Evolutionary conservation across 2,113 vertebrate species (phyloP).

Genomic region (Calidris pygmaea): DNA sequence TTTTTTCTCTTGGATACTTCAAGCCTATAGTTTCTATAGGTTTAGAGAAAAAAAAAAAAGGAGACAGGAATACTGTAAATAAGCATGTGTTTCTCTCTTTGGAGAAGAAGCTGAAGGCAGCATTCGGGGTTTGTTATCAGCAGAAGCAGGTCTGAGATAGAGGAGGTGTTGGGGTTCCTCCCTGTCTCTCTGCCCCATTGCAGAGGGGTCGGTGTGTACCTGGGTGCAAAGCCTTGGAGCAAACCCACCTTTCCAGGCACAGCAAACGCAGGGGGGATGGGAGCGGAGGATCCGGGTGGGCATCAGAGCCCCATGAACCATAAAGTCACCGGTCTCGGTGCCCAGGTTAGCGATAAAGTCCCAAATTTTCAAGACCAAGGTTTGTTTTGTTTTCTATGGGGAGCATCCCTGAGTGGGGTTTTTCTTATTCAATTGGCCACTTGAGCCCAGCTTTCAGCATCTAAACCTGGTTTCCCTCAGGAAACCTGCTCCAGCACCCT

Average conservation of each 20-base stretch:
- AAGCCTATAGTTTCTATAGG: background rate
- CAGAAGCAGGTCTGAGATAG: background rate
- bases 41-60: background rate
- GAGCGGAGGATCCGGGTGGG: background rate
- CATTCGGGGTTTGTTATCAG: background rate
- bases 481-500: background rate
- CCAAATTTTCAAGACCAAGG: background rate
- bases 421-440: background rate
- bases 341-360: background rate
- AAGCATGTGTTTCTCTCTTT: background rate
- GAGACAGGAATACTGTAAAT: background rate
- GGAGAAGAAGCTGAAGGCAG: background rate
- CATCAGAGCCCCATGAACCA: background rate
- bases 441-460: background rate
- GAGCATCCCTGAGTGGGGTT: background rate
- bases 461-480: background rate
- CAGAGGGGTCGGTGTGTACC: background rate
- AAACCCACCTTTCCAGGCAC: background rate
- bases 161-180: background rate
- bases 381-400: background rate
- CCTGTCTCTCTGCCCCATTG: background rate
- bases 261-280: fast-evolving
- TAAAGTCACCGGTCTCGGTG: background rate
- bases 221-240: background rate
- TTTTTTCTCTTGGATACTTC: background rate